Percentiles rank a stretch among this genome's conserved stretches.
These are phyloP conservation scores for Gymnodraco acuticeps DNA, from an alignment of 2,797 vertebrate genomes.

Conservation along the genomic window DNA sequence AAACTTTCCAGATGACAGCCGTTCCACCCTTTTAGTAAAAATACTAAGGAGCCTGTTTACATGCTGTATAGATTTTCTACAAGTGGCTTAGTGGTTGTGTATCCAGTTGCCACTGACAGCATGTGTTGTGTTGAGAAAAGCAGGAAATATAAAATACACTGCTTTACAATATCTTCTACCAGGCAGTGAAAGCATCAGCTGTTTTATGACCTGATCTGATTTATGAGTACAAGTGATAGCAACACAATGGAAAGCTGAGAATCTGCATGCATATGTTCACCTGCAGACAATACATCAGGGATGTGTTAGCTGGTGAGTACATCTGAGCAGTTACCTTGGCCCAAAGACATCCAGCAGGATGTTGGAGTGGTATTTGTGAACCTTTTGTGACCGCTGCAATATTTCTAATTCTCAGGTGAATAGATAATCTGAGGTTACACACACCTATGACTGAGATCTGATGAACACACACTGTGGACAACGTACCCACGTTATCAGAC, in stretches of 20 bases:
- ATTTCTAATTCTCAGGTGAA: not conserved
- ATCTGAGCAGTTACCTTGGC: not conserved
- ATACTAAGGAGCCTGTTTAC: constrained; percentile 34
- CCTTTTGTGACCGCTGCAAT: not conserved
- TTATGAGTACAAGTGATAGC: not conserved
- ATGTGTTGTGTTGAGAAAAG: constrained; percentile 1
- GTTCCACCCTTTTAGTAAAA: constrained; percentile 15
- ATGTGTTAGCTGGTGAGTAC: not conserved
- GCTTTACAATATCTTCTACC: not conserved
- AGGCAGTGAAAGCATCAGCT: not conserved
- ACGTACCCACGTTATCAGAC: not conserved
- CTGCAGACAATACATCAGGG: not conserved
- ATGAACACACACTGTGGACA: not conserved
- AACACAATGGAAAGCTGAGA: not conserved
- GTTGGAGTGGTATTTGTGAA: not conserved
- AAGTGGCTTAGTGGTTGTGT: constrained; percentile 4
- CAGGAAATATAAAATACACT: not conserved
- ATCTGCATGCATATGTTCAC: not conserved
- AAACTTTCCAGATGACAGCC: constrained; percentile 42
- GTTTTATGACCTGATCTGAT: not conserved
- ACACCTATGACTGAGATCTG: constrained; percentile 36
- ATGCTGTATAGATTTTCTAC: constrained; percentile 55
- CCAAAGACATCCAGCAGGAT: not conserved
- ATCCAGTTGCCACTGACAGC: not conserved
- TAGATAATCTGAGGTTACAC: not conserved